Conservation (phyloP, 2,797 vertebrate genomes). For the Rhinichthys osculus region DNA sequence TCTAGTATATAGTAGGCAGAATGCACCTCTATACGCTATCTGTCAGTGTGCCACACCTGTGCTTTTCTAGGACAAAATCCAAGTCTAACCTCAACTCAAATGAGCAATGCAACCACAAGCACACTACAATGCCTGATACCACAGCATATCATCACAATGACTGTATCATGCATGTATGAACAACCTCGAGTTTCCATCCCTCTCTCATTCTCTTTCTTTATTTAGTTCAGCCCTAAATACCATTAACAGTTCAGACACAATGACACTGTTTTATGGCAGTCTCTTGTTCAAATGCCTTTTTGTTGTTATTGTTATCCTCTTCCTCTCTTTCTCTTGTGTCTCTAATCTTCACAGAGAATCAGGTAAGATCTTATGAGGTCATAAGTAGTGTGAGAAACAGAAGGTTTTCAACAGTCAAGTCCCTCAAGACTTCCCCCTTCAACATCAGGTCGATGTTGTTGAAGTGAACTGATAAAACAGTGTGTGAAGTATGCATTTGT, state of each 20-base stretch:
- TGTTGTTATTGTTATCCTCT: conserved; percentile 25
- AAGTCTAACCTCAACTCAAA: conserved; percentile 29
- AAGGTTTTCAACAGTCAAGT: conserved; percentile 18
- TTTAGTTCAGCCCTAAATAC: conserved; percentile 20
- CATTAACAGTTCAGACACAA: conserved; percentile 34
- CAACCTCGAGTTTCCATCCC: neutral
- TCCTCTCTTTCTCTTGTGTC: conserved; percentile 4
- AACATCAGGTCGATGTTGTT: conserved; percentile 38
- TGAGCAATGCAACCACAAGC: conserved; percentile 15
- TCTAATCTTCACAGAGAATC: conserved; percentile 48
- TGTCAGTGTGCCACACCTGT: conserved; percentile 27
- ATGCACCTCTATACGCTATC: neutral
- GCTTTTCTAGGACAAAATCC: conserved; percentile 1
- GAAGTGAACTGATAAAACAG: conserved; percentile 39
- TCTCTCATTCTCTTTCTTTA: neutral
- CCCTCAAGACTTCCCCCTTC: conserved; percentile 1
- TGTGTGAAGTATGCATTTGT: conserved; percentile 24
- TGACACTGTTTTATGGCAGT: conserved; percentile 20
- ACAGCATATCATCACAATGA: conserved; percentile 25
- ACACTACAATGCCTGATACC: conserved; percentile 31
- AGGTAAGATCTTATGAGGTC: conserved; percentile 43
- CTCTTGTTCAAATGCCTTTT: neutral
- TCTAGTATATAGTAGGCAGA: neutral
- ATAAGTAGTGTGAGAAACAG: conserved; percentile 23
- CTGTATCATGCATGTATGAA: conserved; percentile 7